Conservation (phyloP, 2,113 vertebrate species). For the Lycocorax pyrrhopterus region DNA sequence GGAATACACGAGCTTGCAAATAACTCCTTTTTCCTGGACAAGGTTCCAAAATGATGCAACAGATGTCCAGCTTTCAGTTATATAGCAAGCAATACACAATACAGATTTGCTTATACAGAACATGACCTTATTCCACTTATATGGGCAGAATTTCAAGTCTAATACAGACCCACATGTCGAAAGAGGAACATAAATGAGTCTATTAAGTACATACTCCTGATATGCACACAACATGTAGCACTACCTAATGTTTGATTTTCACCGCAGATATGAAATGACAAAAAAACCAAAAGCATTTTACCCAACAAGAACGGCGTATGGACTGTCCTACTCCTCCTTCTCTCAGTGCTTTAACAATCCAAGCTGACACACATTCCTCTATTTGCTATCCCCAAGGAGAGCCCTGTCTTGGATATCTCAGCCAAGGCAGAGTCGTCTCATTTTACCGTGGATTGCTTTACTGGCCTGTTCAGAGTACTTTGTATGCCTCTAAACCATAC, state of each 20-base stretch:
- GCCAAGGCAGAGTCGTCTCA: not conserved
- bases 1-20: not conserved
- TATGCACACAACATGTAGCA: not conserved
- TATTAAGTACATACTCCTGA: not conserved
- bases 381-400: not conserved
- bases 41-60: not conserved
- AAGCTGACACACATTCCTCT: not conserved
- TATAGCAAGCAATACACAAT: rapidly evolving
- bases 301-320: rapidly evolving
- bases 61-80: not conserved
- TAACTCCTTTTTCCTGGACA: not conserved
- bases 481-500: not conserved
- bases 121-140: not conserved
- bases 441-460: not conserved
- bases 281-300: not conserved
- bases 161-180: not conserved
- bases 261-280: not conserved
- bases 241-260: not conserved
- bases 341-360: not conserved
- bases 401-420: not conserved
- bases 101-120: not conserved
- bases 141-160: not conserved
- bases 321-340: not conserved
- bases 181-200: not conserved
- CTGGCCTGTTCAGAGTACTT: not conserved